Base-by-base conservation (phyloP, 2,797 vertebrate species). In the Trachurus trachurus region DNA sequence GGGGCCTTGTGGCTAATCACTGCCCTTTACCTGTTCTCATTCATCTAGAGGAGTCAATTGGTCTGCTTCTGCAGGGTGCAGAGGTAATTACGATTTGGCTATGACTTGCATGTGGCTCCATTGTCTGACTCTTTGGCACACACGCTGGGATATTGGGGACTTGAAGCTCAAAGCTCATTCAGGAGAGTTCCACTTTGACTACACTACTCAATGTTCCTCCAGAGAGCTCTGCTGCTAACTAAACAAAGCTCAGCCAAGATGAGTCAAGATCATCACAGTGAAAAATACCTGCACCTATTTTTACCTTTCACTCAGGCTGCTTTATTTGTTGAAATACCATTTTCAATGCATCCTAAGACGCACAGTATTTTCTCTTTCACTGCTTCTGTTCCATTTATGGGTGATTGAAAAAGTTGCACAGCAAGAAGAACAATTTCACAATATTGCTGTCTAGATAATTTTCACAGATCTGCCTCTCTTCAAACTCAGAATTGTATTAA, bases 81-180 rank as follows among this genome's bases (percentile, higher is more conserved):
- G 87, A 91, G 90, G 89, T 93, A 94, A 94, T 94, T 93, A 93
- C 71, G 57, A 89, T 92, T 92, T 93, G 91, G 91, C 92, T 85
- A 83, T 85, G 88, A 89, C 89, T 93, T 84, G 79, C 60, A 76
- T 87, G 82, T 83, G 87, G 88, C 83, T 88, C 82, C 61, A 85
- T 92, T 92, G 93, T 93, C 78, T 89, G 87, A 84, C 71, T 87
- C 66, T 44, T 68, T 59, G 31, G 85, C 79, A 71, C 77, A 75
- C 74, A 66, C 40, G 66, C 86, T 83, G 86, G 82, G 86, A 89
- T 89, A 80, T 78, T 79, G 74, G 87, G 80, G 80, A 87, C 83
- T 86, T 69, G 77, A 85, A 84, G 79, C 88, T 89, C 84, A 83
- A 77, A 89, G 86, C 87, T 91, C 86, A 87, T 89, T 89, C 81